These are phyloP conservation scores for Rhynchophorus ferrugineus DNA, from an alignment of 1,140 invertebrate species.

Conservation along the genomic window DNA sequence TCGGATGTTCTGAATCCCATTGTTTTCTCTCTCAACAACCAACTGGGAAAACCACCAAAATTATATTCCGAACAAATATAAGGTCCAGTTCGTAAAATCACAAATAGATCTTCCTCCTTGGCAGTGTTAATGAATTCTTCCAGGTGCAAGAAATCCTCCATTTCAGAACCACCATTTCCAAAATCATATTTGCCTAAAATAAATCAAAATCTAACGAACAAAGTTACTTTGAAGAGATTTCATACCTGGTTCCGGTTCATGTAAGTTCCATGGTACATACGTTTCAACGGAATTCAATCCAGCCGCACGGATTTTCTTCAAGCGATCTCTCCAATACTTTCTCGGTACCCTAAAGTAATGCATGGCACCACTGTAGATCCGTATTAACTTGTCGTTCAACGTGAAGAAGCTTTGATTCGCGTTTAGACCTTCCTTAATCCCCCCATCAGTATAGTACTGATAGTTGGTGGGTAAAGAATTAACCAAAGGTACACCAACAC, in stretches of 20 bases:
- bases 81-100: constrained; percentile 82
- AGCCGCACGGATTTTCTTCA: constrained; percentile 68
- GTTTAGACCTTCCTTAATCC: constrained; percentile 25
- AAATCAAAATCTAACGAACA: too few relatives aligned
- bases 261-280: constrained; percentile 91
- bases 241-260: constrained; percentile 53
- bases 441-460: constrained; percentile 30
- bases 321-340: constrained; percentile 40
- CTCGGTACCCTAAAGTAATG: constrained; percentile 85
- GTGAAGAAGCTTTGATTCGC: constrained; percentile 28
- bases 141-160: constrained; percentile 49
- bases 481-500: too few relatives aligned
- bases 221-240: too few relatives aligned
- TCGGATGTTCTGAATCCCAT: constrained; percentile 44
- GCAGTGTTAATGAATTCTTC: constrained; percentile 67
- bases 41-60: constrained; percentile 38
- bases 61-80: constrained; percentile 87
- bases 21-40: constrained; percentile 27
- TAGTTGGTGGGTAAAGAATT: constrained; percentile 28
- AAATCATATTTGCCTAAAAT: constrained; percentile 51
- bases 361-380: constrained; percentile 59
- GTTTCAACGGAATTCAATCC: constrained; percentile 86
- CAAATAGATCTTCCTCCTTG: constrained; percentile 69
- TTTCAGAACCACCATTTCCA: constrained; percentile 70
- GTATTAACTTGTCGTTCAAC: constrained; percentile 29